A percentile compares a stretch with the other conserved stretches of the same genome.
phyloP scores from a whole-genome alignment of 2,113 vertebrate genomes.

The Argyrosomus japonicus region DNA sequence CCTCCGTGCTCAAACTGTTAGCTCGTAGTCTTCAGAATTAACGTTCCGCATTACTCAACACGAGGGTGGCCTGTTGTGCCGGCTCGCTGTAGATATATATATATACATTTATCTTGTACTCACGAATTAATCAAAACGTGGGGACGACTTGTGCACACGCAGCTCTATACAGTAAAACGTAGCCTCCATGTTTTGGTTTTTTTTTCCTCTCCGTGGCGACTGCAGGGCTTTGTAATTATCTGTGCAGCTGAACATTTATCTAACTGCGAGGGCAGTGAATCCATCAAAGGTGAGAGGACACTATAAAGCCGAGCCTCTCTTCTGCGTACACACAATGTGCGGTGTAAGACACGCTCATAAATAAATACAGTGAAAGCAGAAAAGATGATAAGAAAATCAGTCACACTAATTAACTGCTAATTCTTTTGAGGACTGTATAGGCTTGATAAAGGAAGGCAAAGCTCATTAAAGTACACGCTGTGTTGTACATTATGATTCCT shows the following conservation, averaged over 20 bases:
- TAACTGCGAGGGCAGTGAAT: not conserved
- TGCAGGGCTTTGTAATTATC: not conserved
- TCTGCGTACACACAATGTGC: constrained; percentile 12
- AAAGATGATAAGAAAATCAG: constrained; percentile 77
- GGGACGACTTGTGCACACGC: no score
- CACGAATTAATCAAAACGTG: no score
- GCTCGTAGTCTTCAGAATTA: no score
- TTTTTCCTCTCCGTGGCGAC: no score
- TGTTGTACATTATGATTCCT: constrained; percentile 72
- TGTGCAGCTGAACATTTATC: not conserved
- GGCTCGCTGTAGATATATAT: no score
- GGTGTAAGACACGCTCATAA: constrained; percentile 39
- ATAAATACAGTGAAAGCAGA: constrained; percentile 71
- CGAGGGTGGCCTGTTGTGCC: no score
- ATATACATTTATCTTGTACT: no score
- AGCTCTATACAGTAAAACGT: no score
- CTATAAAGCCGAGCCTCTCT: not conserved
- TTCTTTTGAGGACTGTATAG: constrained; percentile 77
- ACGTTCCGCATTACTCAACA: no score
- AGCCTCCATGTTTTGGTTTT: no score
- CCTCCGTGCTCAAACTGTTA: no score
- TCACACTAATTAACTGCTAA: constrained; percentile 80
- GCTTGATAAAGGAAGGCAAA: constrained; percentile 76
- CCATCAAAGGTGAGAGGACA: constrained; percentile 15
- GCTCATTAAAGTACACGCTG: constrained; percentile 72